A percentile compares a stretch with the other conserved stretches of the same genome.
phyloP scores from a whole-genome alignment of 2,113 vertebrate species.

The Corynorhinus townsendii region DNA sequence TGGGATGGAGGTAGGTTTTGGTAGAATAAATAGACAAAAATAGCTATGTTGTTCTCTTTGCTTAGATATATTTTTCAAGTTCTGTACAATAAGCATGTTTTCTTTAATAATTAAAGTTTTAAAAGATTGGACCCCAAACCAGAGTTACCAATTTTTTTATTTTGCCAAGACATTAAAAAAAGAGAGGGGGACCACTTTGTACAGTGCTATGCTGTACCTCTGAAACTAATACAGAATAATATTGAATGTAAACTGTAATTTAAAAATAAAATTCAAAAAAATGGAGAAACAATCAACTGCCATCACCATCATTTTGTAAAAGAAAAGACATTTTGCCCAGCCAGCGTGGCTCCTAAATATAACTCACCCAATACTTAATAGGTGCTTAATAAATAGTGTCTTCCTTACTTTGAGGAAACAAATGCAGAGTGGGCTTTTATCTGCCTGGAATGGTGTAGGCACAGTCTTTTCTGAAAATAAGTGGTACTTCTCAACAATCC shows the following conservation, averaged over 20 bases:
- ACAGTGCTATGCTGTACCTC: background rate
- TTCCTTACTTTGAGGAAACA: background rate
- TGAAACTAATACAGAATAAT: background rate
- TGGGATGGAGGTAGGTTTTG: background rate
- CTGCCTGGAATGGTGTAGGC: background rate
- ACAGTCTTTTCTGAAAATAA: background rate
- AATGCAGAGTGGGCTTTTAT: background rate
- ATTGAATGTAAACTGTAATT: background rate
- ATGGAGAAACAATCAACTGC: background rate
- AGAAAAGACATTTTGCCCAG: background rate
- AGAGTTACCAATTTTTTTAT: background rate
- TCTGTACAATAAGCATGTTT: background rate
- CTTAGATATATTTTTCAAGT: background rate
- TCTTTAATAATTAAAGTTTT: background rate
- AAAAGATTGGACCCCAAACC: background rate
- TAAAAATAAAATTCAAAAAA: background rate
- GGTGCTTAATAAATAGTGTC: background rate
- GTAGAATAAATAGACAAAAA: background rate
- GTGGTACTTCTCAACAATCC: background rate
- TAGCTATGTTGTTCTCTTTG: background rate
- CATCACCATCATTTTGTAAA: background rate
- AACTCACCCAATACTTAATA: background rate
- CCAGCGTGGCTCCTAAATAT: background rate
- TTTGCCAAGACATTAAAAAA: background rate
- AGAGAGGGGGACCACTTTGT: background rate